Base-by-base conservation (phyloP, 2,888 invertebrate species). In the Xestia xanthographa region DNA sequence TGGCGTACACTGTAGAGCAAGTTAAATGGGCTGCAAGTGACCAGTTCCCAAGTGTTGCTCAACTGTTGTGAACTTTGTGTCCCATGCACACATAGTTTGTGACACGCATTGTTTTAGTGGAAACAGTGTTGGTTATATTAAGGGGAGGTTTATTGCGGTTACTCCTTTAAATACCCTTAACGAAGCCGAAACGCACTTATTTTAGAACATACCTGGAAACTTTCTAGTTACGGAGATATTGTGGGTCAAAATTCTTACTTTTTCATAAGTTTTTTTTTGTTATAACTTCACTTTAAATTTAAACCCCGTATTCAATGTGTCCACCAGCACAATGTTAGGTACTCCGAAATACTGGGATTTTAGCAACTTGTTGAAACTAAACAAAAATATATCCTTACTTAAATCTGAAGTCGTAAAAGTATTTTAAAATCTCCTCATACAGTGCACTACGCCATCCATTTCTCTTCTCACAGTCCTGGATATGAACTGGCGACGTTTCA, bases 401-500 rank as follows among this genome's bases (percentile, higher is more conserved):
- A 82, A 48, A 63, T 77, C 63, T 75, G 12, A 65, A 75, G 41
- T 22, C 14, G 43, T 58, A 66, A 60, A 65, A 66, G 43, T 60
- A 34, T 67, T 85, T 75, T 65, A 66, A 73, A 85, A 73, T 70
- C 66, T 63, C 12, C 41, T 56, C n/a, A n/a, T 56, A 69, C 26
- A 63, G n/a, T 65, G 48, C 34, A 74, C 53, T 66, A 45, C 20
- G 5, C 8, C 58, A n/a, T 73, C 66, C 76, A 75, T 77, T 75
- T 45, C 69, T 75, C 65, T 74, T 34, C 26, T 38, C 66, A 72
- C 63, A 60, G 17, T 65, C 60, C 63, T 41, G 70, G 72, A 83
- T 87, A 82, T 83, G 85, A 87, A 84, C 85, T 75, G 85, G 56
- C 73, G 77, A 80, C 87, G 86, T 86, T 67, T 67, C 75, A 70